These are phyloP conservation scores for Lordiphosa andalusiaca DNA, from an alignment of 2,888 invertebrate genomes.

Conservation along the genomic window DNA sequence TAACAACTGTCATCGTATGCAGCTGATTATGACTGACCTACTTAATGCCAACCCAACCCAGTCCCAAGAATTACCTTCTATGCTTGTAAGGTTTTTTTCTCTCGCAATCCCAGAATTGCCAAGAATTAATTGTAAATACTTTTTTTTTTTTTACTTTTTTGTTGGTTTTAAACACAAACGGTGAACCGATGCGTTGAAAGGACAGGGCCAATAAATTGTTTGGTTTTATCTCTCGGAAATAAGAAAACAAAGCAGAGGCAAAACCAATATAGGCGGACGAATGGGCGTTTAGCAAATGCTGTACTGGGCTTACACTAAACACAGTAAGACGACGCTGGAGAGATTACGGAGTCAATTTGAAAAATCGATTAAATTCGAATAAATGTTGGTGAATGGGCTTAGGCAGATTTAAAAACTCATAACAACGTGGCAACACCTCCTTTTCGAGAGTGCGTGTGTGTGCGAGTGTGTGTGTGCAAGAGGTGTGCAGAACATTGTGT, in stretches of 20 bases:
- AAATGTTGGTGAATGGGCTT: conserved; percentile 74
- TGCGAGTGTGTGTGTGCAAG: conserved; percentile 17
- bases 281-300: conserved; percentile 74
- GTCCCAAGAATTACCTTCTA: too few relatives aligned
- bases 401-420: conserved; percentile 78
- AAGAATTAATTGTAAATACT: too few relatives aligned
- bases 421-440: conserved; percentile 78
- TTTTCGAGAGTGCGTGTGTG: conserved; percentile 33
- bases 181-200: conserved; percentile 6
- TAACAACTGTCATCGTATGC: too few relatives aligned
- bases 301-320: conserved; percentile 43
- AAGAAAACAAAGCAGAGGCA: conserved; percentile 33
- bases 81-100: too few relatives aligned
- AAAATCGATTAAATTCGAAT: conserved; percentile 79
- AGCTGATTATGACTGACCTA: too few relatives aligned
- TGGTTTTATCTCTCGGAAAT: conserved; percentile 31
- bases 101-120: too few relatives aligned
- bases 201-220: conserved; percentile 36
- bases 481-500: conserved; percentile 68
- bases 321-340: conserved; percentile 10
- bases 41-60: too few relatives aligned
- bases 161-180: too few relatives aligned
- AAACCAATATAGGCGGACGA: conserved; percentile 74
- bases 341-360: conserved; percentile 59
- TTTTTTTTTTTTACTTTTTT: too few relatives aligned